Base-by-base conservation (phyloP, 1,140 invertebrate genomes). In the Geopemphigus sp. region DNA sequence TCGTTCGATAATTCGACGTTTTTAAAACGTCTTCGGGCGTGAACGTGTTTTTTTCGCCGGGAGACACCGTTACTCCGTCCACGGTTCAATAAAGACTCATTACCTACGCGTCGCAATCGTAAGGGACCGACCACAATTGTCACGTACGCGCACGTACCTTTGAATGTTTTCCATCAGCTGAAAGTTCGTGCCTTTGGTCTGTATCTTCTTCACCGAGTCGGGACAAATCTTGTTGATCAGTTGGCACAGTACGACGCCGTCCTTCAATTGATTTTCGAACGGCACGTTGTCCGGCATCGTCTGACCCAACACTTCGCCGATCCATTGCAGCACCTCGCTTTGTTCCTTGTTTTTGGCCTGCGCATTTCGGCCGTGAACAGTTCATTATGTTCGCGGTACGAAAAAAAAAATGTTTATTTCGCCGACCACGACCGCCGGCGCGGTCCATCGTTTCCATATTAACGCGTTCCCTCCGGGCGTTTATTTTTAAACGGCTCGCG, bases 161-260 rank as follows among this genome's bases (percentile, higher is more conserved):
- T 97, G 94, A 83, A 98, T 93, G 85, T 99, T 99, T 87, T 99
- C 96, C 96, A 99, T 98, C 82, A 99, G 88, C 83, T 98, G 96
- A 87, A 99, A 99, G 83, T 97, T 97, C 32, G 95, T 96, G 83
- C 97, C 97, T 83, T 93, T 95, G 61, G 92, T 90, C 86, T 98
- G 96, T 81, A 98, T 98, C 86, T 98, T 98, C 85, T 96, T 97
- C 1, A 99, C 93, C 5, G 93, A 94, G n/a, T 94, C 95, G 1
- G 97, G 96, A 1, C 91, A 89, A 74, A 99, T 88, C 88, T 98
- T 97, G 87, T 99, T 98, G 84, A 95, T 94, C 14, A 99, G 87
- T 83, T 97, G 93, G 88, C 97, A 99, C 5, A 99, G 88, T 66
- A 98, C 87, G 26, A 96, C 89, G 17, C 97, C 97, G 87, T 99